Percentiles rank a stretch among this genome's conserved stretches.
phyloP scores from a whole-genome alignment of 2,797 vertebrate species.

The Gouania willdenowi region DNA sequence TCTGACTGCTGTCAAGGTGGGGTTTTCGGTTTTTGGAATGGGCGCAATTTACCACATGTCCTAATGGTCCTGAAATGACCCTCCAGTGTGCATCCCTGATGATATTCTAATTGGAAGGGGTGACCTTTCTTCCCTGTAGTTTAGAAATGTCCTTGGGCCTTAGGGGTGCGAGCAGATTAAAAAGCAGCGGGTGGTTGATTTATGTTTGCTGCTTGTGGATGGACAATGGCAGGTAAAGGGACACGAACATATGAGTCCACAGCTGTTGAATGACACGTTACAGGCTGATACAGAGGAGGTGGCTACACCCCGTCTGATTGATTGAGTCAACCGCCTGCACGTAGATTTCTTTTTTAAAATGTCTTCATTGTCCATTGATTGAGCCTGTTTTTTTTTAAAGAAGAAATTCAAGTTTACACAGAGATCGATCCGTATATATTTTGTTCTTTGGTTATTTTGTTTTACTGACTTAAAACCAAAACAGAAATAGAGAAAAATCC shows the following conservation, averaged over 20 bases:
- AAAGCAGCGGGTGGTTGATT: slow-evolving; percentile 59
- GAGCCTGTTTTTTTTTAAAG: too few species aligned
- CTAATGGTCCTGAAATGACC: slow-evolving; percentile 46
- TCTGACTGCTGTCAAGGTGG: slow-evolving; percentile 16
- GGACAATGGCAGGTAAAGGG: slow-evolving; percentile 54
- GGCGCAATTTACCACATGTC: slow-evolving; percentile 80
- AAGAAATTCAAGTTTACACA: too few species aligned
- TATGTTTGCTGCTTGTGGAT: slow-evolving; percentile 51
- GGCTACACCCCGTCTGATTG: slow-evolving; percentile 28
- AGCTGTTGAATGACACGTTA: slow-evolving; percentile 42
- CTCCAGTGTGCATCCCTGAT: slow-evolving; percentile 83
- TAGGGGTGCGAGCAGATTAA: slow-evolving; percentile 61
- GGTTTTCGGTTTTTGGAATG: slow-evolving; percentile 21
- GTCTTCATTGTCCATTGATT: too few species aligned
- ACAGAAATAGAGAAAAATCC: too few species aligned
- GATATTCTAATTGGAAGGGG: slow-evolving; percentile 92
- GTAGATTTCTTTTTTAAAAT: too few species aligned
- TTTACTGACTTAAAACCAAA: too few species aligned
- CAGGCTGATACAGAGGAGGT: slow-evolving; percentile 43
- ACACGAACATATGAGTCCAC: slow-evolving; percentile 59
- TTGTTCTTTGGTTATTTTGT: too few species aligned
- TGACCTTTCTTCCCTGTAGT: slow-evolving; percentile 86
- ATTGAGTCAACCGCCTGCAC: too few species aligned
- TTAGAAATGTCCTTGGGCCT: slow-evolving; percentile 41
- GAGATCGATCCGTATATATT: too few species aligned